phyloP scores from a whole-genome alignment of 2,113 vertebrate genomes.

The Ivindomyrus marchei region DNA sequence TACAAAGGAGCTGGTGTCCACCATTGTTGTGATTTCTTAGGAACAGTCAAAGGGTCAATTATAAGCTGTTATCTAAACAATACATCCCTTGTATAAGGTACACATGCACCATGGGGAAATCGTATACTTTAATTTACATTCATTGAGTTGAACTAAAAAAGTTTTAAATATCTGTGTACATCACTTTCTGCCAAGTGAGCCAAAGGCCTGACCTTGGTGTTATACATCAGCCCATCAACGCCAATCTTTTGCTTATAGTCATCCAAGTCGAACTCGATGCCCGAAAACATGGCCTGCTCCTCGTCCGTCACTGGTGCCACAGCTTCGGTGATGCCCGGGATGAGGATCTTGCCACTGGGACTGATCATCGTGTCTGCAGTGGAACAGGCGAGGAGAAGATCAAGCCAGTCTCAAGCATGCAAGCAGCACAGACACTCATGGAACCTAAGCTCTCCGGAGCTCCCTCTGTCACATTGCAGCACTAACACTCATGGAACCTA shows the following conservation, averaged over 20 bases:
- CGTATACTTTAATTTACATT: neutral
- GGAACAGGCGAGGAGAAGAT: neutral
- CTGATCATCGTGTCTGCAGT: constrained; percentile 74
- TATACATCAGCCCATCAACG: constrained; percentile 68
- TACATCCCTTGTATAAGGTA: neutral
- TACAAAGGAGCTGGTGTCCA: neutral
- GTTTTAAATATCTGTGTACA: neutral
- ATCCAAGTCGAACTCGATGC: constrained; percentile 71
- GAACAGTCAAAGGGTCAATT: neutral
- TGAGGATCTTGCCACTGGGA: constrained; percentile 70
- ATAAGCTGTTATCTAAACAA: neutral
- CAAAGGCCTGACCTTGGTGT: constrained; percentile 66
- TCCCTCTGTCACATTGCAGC: neutral
- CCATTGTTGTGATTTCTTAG: neutral
- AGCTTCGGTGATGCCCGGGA: constrained; percentile 75
- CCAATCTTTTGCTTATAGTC: constrained; percentile 63
- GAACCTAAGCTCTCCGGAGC: neutral
- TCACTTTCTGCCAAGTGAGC: neutral
- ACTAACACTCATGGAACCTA: neutral
- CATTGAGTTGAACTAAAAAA: neutral
- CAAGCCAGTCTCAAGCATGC: neutral
- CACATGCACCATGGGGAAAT: neutral
- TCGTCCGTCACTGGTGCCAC: constrained; percentile 68
- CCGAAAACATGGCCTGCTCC: constrained; percentile 65
- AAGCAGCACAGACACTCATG: neutral